Evolutionary conservation across 30 jellyfish, hydroid and myxozoan genomes (phyloP).

Genomic region (Mastigias papua): DNA sequence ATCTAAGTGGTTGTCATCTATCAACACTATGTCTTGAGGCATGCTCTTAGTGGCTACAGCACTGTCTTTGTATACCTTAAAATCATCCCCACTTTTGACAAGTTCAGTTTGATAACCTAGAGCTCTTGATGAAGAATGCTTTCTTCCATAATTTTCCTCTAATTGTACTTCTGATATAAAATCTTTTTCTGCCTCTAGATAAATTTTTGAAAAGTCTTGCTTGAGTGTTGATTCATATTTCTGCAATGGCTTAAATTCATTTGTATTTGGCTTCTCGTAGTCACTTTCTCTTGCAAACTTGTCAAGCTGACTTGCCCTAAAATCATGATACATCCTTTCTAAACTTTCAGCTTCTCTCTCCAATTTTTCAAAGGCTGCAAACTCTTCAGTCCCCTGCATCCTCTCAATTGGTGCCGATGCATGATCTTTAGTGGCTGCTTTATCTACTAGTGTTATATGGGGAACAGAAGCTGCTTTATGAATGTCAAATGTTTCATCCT

Average conservation of each 20-base stretch:
- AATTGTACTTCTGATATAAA: neutral
- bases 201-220: neutral
- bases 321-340: slow-evolving; percentile 41
- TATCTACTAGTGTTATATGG: neutral
- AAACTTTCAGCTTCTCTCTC: slow-evolving; percentile 57
- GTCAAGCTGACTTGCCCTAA: slow-evolving; percentile 10
- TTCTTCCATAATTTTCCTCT: neutral
- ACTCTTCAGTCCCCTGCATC: neutral
- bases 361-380: slow-evolving; percentile 21
- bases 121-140: neutral
- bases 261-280: slow-evolving; percentile 39
- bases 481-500: neutral
- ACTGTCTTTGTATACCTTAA: neutral
- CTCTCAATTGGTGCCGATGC: neutral
- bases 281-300: neutral
- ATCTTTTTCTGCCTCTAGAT: neutral
- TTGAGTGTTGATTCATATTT: slow-evolving; percentile 15
- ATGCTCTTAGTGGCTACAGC: too few species aligned
- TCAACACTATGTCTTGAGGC: neutral
- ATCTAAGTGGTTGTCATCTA: slow-evolving; percentile 46
- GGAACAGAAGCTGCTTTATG: neutral
- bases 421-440: neutral
- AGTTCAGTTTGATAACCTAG: neutral
- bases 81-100: neutral
- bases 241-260: slow-evolving; percentile 44